phyloP scores from a whole-genome alignment of 2,113 vertebrate genomes.

The Bothrops jararaca region DNA sequence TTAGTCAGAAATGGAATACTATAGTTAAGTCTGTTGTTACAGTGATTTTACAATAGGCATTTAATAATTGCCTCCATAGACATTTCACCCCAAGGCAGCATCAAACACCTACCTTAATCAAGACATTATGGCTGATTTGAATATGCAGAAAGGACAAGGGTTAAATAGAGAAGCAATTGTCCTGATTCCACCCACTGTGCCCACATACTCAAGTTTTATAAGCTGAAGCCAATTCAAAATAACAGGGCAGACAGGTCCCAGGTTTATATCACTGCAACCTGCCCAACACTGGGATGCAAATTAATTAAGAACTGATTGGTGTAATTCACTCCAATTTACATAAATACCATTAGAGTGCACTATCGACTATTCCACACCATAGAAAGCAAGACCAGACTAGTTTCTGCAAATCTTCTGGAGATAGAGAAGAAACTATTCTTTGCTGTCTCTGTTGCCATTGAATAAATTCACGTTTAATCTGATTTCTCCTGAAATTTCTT shows the following conservation, averaged over 20 bases:
- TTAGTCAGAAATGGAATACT: neutral
- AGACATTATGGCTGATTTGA: neutral
- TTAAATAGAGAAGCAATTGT: neutral
- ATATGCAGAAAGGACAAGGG: neutral
- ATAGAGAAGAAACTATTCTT: neutral
- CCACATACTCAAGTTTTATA: neutral
- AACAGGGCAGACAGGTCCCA: neutral
- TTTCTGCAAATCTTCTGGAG: neutral
- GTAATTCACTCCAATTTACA: neutral
- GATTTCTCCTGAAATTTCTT: neutral
- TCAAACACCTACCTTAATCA: neutral
- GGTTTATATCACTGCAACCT: neutral
- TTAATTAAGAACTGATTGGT: neutral
- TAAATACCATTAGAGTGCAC: neutral
- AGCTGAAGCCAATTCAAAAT: neutral
- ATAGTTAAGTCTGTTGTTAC: neutral
- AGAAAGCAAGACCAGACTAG: neutral
- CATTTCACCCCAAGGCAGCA: neutral
- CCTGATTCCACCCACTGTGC: neutral
- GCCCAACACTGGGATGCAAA: neutral
- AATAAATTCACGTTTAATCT: neutral
- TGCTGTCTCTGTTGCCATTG: neutral
- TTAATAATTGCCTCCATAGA: neutral
- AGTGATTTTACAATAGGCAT: neutral
- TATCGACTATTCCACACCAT: neutral